Conservation (phyloP, 2,113 vertebrate genomes). For the Lontra canadensis region DNA sequence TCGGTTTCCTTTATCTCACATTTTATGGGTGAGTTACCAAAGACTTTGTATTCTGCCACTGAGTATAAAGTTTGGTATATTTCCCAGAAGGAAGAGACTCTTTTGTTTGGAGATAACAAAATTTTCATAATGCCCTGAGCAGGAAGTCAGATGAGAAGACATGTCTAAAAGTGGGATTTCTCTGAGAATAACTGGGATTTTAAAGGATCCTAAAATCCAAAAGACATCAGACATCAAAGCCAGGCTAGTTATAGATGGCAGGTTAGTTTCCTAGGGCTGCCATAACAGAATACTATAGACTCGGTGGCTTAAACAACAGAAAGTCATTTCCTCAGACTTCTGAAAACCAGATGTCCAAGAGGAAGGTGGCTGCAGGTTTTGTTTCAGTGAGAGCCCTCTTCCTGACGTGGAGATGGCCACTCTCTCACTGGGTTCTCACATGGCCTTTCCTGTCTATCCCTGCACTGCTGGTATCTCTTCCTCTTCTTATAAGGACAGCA, state of each 20-base stretch:
- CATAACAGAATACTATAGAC: background rate
- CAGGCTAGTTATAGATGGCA: background rate
- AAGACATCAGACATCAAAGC: background rate
- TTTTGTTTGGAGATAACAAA: background rate
- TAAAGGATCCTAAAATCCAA: background rate
- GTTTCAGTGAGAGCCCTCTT: background rate
- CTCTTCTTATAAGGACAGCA: background rate
- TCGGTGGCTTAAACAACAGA: background rate
- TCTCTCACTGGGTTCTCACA: background rate
- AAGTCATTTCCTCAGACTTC: background rate
- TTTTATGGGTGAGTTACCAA: constrained; percentile 93
- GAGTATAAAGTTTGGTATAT: background rate
- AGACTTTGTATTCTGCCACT: background rate
- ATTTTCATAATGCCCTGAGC: background rate
- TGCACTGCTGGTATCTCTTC: background rate
- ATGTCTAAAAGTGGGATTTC: background rate
- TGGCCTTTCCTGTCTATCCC: background rate
- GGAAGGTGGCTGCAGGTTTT: background rate
- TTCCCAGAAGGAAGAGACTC: background rate
- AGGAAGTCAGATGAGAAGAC: background rate
- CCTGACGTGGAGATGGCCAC: background rate
- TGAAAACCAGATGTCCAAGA: background rate
- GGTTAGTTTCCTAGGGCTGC: background rate
- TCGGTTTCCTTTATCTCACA: constrained; percentile 94
- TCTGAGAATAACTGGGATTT: background rate